Evolutionary conservation across 64 coral and sea anemone species (phyloP).

Genomic region (Montipora cactus): DNA sequence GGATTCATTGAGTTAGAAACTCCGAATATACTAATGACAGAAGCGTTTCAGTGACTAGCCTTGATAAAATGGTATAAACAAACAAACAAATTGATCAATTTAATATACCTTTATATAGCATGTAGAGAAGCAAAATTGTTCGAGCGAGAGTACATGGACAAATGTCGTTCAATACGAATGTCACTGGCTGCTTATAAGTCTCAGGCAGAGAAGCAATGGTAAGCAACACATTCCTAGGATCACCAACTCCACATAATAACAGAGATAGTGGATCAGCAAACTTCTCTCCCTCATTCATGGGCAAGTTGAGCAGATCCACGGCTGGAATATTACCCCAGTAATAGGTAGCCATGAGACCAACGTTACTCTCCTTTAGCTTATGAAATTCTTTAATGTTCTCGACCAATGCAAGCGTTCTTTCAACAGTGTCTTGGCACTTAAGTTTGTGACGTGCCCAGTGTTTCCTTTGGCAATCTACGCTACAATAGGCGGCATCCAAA

Average conservation of each 20-base stretch:
- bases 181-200: conserved; percentile 39
- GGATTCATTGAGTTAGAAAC: no score
- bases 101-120: conserved; percentile 49
- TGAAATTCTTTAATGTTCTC: no score
- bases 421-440: no score
- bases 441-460: conserved; percentile 19
- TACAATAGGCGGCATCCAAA: neutral
- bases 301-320: no score
- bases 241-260: conserved; percentile 68
- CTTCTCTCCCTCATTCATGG: conserved; percentile 11
- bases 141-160: conserved; percentile 60
- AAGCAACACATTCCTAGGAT: conserved; percentile 62
- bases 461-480: conserved; percentile 48
- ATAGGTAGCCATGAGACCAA: no score
- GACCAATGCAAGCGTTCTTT: no score
- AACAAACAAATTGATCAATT: no score
- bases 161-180: conserved; percentile 66
- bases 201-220: conserved; percentile 55
- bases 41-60: neutral
- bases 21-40: no score
- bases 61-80: neutral
- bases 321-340: no score
- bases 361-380: no score
- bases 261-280: conserved; percentile 33
- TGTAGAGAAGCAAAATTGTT: conserved; percentile 58